These are phyloP conservation scores for Cheilosia vulpina DNA, from an alignment of 2,888 invertebrate genomes.

Conservation along the genomic window DNA sequence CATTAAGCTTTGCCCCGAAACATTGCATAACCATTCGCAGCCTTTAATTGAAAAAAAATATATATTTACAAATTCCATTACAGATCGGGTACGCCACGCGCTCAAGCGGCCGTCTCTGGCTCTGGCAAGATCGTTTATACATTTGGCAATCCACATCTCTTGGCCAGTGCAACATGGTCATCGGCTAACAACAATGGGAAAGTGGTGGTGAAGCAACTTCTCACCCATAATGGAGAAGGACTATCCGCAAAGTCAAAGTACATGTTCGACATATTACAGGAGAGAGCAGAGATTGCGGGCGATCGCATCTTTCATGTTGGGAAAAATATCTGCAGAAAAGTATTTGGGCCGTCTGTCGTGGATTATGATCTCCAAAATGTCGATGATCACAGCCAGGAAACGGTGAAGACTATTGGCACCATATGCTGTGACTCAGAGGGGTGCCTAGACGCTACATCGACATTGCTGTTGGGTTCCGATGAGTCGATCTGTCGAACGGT, in stretches of 20 bases:
- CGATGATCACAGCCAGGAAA: conserved; percentile 79
- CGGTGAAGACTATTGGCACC: conserved; percentile 86
- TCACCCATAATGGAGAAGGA: conserved; percentile 84
- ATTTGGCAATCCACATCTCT: conserved; percentile 85
- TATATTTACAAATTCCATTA: conserved; percentile 49
- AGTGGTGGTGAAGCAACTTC: conserved; percentile 84
- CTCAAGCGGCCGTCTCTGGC: conserved; percentile 76
- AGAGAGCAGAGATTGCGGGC: conserved; percentile 80
- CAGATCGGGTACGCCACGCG: conserved; percentile 78
- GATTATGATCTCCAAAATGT: conserved; percentile 81
- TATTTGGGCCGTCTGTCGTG: conserved; percentile 78
- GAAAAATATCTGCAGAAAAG: conserved; percentile 80
- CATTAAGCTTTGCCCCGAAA: conserved; percentile 57
- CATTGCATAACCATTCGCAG: conserved; percentile 44
- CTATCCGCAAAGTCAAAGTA: conserved; percentile 83
- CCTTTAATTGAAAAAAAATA: conserved; percentile 51
- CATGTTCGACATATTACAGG: conserved; percentile 81
- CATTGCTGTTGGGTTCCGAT: conserved; percentile 88
- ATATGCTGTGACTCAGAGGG: conserved; percentile 90
- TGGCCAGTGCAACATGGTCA: conserved; percentile 82
- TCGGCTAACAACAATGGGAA: conserved; percentile 76
- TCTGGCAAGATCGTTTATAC: conserved; percentile 87
- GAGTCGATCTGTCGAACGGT: conserved; percentile 85
- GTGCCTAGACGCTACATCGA: conserved; percentile 88
- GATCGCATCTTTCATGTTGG: conserved; percentile 81